Conservation (phyloP, 2,113 vertebrate genomes). For the Pampusana beccarii region DNA sequence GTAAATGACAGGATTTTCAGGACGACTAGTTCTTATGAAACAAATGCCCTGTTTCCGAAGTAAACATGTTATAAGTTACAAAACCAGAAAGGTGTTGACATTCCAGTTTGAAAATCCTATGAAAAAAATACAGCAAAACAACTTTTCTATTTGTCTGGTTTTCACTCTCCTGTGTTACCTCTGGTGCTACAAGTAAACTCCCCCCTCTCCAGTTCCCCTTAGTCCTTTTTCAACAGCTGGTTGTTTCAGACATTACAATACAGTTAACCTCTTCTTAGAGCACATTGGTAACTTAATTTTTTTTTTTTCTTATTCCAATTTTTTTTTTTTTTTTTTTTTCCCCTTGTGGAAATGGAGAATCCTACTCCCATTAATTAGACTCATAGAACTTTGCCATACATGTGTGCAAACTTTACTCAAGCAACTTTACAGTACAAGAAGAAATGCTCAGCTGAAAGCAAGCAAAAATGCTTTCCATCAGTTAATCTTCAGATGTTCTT, state of each 20-base stretch:
- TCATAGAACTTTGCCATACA: neutral
- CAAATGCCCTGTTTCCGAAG: conserved; percentile 84
- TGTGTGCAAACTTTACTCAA: neutral
- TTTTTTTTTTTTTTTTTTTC: neutral
- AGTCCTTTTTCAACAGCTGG: neutral
- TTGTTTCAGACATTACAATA: neutral
- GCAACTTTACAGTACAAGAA: neutral
- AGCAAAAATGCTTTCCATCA: neutral
- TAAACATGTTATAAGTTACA: neutral
- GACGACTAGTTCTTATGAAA: conserved; percentile 94
- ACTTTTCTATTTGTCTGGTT: neutral
- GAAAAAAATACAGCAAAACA: neutral
- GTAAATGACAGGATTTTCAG: conserved; percentile 89
- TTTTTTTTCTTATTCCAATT: neutral
- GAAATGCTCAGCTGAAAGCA: neutral
- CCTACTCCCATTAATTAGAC: neutral
- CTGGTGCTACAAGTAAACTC: neutral
- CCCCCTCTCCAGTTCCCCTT: neutral
- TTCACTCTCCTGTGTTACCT: neutral
- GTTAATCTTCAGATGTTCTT: neutral
- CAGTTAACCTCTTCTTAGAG: neutral
- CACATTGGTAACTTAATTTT: neutral
- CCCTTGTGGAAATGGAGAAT: neutral
- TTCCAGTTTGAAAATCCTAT: neutral
- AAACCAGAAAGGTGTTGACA: neutral